Conservation (phyloP, 2,888 invertebrate genomes). For the Petrolisthes manimaculis region DNA sequence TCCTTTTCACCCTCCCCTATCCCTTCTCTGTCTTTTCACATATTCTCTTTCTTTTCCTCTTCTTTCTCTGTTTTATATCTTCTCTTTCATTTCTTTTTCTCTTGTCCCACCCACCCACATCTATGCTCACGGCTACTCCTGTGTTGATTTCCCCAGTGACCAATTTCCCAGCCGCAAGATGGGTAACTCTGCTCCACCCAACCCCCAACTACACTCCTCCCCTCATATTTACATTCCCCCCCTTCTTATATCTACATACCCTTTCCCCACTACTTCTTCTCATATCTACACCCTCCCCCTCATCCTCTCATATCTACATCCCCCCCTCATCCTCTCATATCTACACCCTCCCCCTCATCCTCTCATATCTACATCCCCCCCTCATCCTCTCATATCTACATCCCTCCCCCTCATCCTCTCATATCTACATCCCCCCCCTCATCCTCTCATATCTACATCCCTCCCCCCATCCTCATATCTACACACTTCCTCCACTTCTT, state of each 20-base stretch:
- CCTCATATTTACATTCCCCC: neutral
- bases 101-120: neutral
- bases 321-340: neutral
- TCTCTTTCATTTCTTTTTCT: neutral
- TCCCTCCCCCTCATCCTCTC: neutral
- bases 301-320: neutral
- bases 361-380: neutral
- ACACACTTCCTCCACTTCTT: neutral
- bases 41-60: neutral
- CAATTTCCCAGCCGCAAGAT: neutral
- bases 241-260: neutral
- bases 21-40: neutral
- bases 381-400: neutral
- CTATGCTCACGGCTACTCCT: neutral
- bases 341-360: neutral
- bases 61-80: neutral
- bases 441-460: neutral
- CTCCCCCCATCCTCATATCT: neutral
- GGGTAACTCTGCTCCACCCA: neutral
- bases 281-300: neutral
- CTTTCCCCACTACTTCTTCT: neutral
- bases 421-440: neutral
- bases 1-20: neutral
- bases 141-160: conserved; percentile 1
- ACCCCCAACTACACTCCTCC: neutral